Evolutionary conservation across 2,797 vertebrate species (phyloP), one percentile per base, ranked within the genome.

Genomic region (Micromesistius poutassou): DNA sequence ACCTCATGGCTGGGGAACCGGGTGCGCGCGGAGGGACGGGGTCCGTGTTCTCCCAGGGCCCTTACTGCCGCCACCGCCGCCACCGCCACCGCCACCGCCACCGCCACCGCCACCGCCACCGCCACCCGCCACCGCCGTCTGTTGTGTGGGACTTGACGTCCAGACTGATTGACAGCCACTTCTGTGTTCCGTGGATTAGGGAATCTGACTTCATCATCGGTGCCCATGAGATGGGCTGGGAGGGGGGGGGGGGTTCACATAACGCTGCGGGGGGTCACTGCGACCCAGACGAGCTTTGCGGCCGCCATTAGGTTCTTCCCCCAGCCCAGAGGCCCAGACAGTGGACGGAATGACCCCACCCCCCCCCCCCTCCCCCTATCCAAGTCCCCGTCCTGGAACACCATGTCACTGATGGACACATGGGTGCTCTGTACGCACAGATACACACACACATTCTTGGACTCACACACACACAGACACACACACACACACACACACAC

Each of bases 201-300:
- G 83, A 95, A 94, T 95, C 94, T 95, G 94, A 95, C 94, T 93
- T 95, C 94, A 95, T 95, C 94, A 95, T 90, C 89, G 28, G 73
- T 33, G 82, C 85, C 89, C 90, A 76, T 70, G 75, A 86, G 89
- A 90, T 90, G n/a, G 92, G 92, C 91, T 77, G 80, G 84, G 92
- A 92, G 93, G 62, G 92, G 92, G 91, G 78, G 80, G 84, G 92
- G 93, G 92, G 92, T 91, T 95, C 90, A 85, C 89, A 79, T 94
- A 92, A 91, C 91, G 83, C 84, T 86, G 84, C 89, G 77, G 80
- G 85, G 92, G 93, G 93, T 94, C 91, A 93, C 87, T 78, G 79
- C 89, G 25, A 81, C 82, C 79, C 86, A 84, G 76, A 78, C 92
- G 89, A 93, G 88, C 89, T 82, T 76, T 79, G 74, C 81, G 38